A percentile compares a stretch with the other conserved stretches of the same genome.
Conservation (phyloP, 2,888 invertebrate genomes). For the Odontocolon sp. region DNA sequence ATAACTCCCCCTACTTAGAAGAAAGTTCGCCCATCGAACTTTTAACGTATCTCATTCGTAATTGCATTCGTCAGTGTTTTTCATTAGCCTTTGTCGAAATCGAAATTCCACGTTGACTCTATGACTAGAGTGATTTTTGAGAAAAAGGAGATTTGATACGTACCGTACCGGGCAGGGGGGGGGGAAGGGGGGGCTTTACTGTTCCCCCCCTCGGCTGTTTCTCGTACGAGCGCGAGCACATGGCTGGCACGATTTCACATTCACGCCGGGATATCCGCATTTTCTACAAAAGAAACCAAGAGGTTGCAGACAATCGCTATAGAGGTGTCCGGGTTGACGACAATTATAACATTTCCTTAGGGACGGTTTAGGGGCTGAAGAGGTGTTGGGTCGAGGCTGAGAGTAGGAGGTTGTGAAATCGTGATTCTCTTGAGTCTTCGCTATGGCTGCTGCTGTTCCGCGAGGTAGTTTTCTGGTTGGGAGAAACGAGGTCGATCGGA, state of each 20-base stretch:
- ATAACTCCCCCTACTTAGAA: too few species aligned
- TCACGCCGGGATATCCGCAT: neutral
- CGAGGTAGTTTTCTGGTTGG: neutral
- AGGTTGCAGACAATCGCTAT: neutral
- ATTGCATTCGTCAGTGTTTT: too few species aligned
- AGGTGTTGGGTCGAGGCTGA: neutral
- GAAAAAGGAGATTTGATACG: too few species aligned
- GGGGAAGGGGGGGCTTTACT: neutral
- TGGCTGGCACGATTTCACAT: neutral
- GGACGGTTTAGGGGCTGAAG: neutral
- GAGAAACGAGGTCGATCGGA: neutral
- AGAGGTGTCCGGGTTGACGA: neutral
- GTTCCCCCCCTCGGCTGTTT: neutral
- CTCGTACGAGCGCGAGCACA: neutral
- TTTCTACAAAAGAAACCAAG: neutral
- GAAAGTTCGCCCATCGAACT: too few species aligned
- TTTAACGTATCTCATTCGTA: too few species aligned
- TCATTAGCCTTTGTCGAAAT: too few species aligned
- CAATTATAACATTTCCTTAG: neutral
- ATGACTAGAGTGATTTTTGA: too few species aligned
- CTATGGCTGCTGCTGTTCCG: neutral
- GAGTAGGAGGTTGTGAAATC: neutral
- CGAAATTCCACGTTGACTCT: too few species aligned
- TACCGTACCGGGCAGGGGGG: too few species aligned
- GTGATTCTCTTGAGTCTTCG: too few species aligned